phyloP scores from a whole-genome alignment of 2,888 invertebrate genomes.

The Vesta saturnalis region DNA sequence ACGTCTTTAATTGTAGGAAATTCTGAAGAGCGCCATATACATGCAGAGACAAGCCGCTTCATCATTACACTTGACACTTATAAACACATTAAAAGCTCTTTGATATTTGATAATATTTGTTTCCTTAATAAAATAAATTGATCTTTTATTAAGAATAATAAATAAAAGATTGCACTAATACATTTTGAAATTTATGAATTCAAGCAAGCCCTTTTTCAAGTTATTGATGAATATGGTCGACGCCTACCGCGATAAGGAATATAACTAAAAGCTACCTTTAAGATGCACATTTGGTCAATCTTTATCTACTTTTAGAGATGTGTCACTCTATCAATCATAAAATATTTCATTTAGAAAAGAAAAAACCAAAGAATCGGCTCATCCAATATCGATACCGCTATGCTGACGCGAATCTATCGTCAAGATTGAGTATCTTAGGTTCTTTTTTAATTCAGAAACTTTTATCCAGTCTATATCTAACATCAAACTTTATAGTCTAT shows the following conservation, averaged over 20 bases:
- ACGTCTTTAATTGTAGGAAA: slow-evolving; percentile 42
- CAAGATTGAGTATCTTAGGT: slow-evolving; percentile 48
- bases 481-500: slow-evolving; percentile 44
- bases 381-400: slow-evolving; percentile 46
- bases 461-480: slow-evolving; percentile 32
- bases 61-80: slow-evolving; percentile 33
- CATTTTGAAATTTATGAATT: slow-evolving; percentile 30
- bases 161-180: slow-evolving; percentile 29
- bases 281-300: slow-evolving; percentile 37
- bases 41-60: slow-evolving; percentile 34
- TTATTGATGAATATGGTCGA: slow-evolving; percentile 24
- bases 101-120: slow-evolving; percentile 25
- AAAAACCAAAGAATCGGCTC: slow-evolving; percentile 40
- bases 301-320: slow-evolving; percentile 39
- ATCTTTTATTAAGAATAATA: slow-evolving; percentile 22
- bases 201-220: neutral
- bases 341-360: slow-evolving; percentile 52
- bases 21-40: slow-evolving; percentile 29
- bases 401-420: slow-evolving; percentile 46
- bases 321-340: slow-evolving; percentile 54
- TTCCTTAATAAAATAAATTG: slow-evolving; percentile 31
- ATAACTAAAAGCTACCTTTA: neutral
- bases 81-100: slow-evolving; percentile 39
- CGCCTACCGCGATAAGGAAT: neutral
- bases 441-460: slow-evolving; percentile 47